These are phyloP conservation scores for Fragum sueziense DNA, from an alignment of 2,888 invertebrate species.

Conservation along the genomic window DNA sequence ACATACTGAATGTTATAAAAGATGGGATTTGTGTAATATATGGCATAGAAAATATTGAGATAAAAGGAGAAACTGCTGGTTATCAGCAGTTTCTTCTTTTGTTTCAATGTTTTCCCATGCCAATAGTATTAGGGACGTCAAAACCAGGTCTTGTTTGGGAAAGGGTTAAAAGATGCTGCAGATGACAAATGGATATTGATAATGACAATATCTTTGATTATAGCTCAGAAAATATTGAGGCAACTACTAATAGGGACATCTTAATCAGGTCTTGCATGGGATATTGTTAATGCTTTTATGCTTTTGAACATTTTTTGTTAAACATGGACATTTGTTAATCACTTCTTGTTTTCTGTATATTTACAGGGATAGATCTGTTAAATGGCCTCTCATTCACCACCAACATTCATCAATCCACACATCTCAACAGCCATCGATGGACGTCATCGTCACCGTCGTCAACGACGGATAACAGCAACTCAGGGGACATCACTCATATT, in stretches of 20 bases:
- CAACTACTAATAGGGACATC: not conserved
- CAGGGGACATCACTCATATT: slow-evolving; percentile 45
- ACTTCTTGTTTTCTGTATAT: not conserved
- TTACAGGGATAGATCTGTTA: slow-evolving; percentile 66
- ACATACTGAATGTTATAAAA: no score
- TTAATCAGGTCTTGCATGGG: not conserved
- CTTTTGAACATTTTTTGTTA: not conserved
- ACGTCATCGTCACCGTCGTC: slow-evolving; percentile 61
- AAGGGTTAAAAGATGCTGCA: no score
- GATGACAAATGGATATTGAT: no score
- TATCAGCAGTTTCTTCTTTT: no score
- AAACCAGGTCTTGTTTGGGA: no score
- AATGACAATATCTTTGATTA: not conserved
- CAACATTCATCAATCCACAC: slow-evolving; percentile 44
- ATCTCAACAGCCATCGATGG: slow-evolving; percentile 62
- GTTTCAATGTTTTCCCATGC: no score
- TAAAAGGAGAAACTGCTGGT: no score
- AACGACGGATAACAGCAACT: not conserved
- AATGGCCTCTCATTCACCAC: slow-evolving; percentile 33
- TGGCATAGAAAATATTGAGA: no score
- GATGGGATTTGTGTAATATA: no score
- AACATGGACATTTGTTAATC: not conserved
- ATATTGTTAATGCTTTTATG: not conserved
- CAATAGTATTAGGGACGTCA: no score
- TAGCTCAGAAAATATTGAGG: not conserved